Evolutionary conservation across 2,113 vertebrate species (phyloP).

Genomic region (Trematocara stigmaticum): DNA sequence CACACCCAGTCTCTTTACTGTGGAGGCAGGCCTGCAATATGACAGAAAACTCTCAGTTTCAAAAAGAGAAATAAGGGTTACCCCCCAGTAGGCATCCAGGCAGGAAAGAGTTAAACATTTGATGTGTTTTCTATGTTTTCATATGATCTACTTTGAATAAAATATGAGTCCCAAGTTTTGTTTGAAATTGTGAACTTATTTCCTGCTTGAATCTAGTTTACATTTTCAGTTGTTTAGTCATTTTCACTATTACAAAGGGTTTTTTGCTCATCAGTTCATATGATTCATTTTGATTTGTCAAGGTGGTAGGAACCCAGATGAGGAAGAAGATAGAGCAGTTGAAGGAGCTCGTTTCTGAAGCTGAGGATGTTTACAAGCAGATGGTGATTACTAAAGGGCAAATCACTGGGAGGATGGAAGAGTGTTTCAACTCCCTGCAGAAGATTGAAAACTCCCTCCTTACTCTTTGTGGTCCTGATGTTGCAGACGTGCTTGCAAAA

Average conservation of each 20-base stretch:
- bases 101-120: not conserved
- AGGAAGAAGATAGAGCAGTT: constrained; percentile 62
- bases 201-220: not conserved
- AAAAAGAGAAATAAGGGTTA: not conserved
- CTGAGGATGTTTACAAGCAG: constrained; percentile 52
- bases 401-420: constrained; percentile 29
- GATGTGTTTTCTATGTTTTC: not conserved
- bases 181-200: not conserved
- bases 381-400: constrained; percentile 37
- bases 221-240: not conserved
- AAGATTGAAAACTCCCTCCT: constrained; percentile 41
- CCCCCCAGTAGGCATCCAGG: not conserved
- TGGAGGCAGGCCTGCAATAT: not conserved
- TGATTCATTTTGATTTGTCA: not conserved
- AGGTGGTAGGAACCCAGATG: constrained; percentile 70
- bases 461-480: constrained; percentile 21
- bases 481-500: not conserved
- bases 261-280: not conserved
- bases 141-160: not conserved
- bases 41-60: not conserved
- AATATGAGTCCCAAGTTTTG: not conserved
- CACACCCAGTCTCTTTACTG: not conserved
- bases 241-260: not conserved
- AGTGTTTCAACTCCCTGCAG: constrained; percentile 41
- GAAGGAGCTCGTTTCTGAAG: constrained; percentile 60